Conservation (phyloP, 92 coral and sea anemone species). For the Ricordea florida region DNA sequence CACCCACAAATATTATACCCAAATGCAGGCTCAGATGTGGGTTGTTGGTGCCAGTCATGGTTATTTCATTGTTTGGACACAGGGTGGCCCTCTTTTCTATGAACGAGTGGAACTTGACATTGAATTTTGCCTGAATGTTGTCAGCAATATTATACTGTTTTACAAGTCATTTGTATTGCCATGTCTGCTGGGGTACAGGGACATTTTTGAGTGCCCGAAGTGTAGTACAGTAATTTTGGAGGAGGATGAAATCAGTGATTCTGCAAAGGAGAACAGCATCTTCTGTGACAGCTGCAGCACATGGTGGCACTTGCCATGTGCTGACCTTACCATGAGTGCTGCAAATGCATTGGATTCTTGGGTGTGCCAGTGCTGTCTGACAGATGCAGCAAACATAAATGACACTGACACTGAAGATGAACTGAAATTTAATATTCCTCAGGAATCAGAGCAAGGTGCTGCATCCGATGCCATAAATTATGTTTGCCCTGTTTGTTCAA, state of each 20-base stretch:
- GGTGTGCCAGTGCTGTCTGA: constrained; percentile 50
- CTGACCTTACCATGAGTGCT: constrained; percentile 28
- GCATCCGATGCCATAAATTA: constrained; percentile 2
- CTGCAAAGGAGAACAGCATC: constrained; percentile 46
- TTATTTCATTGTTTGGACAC: constrained; percentile 48
- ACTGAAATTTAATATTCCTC: constrained; percentile 5
- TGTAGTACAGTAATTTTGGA: constrained; percentile 53
- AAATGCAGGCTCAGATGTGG: constrained; percentile 68
- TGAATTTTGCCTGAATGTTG: constrained; percentile 45
- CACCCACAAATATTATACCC: constrained; percentile 67
- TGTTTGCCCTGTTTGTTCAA: constrained; percentile 39
- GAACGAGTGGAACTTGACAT: constrained; percentile 55
- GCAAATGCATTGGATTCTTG: constrained; percentile 50
- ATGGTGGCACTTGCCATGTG: constrained; percentile 59
- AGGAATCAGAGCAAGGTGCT: constrained; percentile 6
- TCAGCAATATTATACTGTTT: constrained; percentile 50
- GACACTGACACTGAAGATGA: constrained; percentile 31
- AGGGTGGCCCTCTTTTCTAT: constrained; percentile 42
- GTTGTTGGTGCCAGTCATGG: constrained; percentile 54
- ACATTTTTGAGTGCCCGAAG: constrained; percentile 62
- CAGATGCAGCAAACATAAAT: constrained; percentile 45
- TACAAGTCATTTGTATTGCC: constrained; percentile 66
- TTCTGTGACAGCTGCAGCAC: constrained; percentile 63
- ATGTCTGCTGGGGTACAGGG: constrained; percentile 66
- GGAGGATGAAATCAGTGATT: constrained; percentile 51